Conservation (phyloP, 1,140 invertebrate species). For the Lepidurus apus region DNA sequence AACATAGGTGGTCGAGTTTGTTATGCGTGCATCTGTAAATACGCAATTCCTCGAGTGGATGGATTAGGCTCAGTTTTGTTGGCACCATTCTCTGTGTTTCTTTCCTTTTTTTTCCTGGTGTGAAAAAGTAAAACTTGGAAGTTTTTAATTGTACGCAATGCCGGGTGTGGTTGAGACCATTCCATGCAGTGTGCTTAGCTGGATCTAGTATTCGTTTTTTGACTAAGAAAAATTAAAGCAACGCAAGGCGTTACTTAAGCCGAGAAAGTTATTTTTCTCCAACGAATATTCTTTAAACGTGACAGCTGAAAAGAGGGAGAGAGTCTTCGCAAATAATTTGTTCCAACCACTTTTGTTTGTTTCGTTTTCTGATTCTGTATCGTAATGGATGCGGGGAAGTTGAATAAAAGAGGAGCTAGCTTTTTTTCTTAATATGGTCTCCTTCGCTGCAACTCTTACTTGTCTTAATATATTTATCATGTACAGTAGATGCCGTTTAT, state of each 20-base stretch:
- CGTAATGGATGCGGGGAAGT: constrained; percentile 13
- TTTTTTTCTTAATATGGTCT: background rate
- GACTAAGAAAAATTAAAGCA: background rate
- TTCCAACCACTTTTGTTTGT: background rate
- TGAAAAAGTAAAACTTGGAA: no score
- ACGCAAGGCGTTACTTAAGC: background rate
- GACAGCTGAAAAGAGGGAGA: background rate
- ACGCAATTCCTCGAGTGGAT: background rate
- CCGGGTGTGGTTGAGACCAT: constrained; percentile 2
- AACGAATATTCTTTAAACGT: background rate
- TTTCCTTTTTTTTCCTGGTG: background rate
- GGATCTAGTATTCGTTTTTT: no score
- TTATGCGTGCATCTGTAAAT: background rate
- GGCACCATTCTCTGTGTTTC: background rate
- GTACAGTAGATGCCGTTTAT: no score
- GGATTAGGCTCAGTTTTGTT: background rate
- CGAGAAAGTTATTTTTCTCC: background rate
- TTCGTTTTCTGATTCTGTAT: background rate
- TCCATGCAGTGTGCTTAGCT: background rate
- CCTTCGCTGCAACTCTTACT: background rate
- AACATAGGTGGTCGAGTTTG: background rate
- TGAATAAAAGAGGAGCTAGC: constrained; percentile 19
- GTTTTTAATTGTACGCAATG: background rate
- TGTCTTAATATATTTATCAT: no score
- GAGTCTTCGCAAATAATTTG: background rate